Conservation (phyloP, 2,797 vertebrate species). For the Lepidocolaptes lacrymiger region DNA sequence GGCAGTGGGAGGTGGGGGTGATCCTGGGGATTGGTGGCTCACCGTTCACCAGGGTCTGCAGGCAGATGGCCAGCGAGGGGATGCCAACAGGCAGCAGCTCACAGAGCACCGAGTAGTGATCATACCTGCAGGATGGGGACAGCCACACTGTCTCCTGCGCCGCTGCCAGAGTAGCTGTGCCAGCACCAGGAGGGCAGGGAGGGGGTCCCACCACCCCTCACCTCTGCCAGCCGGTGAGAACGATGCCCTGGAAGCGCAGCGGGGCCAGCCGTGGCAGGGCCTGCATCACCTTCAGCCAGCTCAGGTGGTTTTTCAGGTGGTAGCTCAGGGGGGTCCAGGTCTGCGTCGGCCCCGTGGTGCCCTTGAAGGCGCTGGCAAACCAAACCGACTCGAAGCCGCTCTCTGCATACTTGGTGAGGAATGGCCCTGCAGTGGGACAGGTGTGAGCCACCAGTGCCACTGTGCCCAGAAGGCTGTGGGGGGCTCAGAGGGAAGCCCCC, state of each 20-base stretch:
- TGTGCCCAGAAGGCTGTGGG: too few species aligned
- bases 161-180: rapidly evolving
- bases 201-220: neutral
- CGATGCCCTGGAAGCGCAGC: slow-evolving; percentile 70
- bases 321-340: slow-evolving; percentile 72
- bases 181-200: rapidly evolving
- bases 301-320: slow-evolving; percentile 80
- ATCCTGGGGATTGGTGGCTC: neutral
- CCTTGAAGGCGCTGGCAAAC: slow-evolving; percentile 85
- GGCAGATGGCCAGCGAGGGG: slow-evolving; percentile 80
- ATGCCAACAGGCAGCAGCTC: slow-evolving; percentile 80
- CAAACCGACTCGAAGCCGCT: slow-evolving; percentile 75
- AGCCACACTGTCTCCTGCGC: rapidly evolving
- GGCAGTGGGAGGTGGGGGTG: neutral
- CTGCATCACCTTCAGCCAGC: slow-evolving; percentile 77
- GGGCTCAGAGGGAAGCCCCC: rapidly evolving
- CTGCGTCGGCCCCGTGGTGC: slow-evolving; percentile 71
- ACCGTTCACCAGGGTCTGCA: slow-evolving; percentile 79
- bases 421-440: neutral
- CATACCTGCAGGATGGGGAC: slow-evolving; percentile 65
- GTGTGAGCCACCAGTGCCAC: rapidly evolving
- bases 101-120: slow-evolving; percentile 80
- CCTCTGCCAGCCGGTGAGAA: slow-evolving; percentile 84
- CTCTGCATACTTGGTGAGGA: slow-evolving; percentile 74
- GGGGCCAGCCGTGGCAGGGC: slow-evolving; percentile 60